A percentile compares a stretch with the other conserved stretches of the same genome.
These are phyloP conservation scores for Nasalis larvatus DNA, from an alignment of 2,113 vertebrate genomes.

Conservation along the genomic window DNA sequence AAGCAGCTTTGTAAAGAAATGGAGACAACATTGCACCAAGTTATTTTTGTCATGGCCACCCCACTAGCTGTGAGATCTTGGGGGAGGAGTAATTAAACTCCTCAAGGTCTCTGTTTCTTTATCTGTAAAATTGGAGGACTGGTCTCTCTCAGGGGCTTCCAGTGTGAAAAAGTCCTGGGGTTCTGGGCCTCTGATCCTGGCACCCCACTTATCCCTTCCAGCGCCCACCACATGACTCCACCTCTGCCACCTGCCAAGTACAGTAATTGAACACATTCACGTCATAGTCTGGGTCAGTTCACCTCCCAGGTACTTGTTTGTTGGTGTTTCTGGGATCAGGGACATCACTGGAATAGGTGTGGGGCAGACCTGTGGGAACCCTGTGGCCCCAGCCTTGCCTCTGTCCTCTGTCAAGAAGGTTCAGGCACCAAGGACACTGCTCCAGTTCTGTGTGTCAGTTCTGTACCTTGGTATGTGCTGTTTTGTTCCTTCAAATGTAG, in stretches of 20 bases:
- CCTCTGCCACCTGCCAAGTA: not conserved
- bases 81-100: not conserved
- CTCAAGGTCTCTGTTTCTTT: not conserved
- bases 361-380: accelerated
- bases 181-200: not conserved
- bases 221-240: not conserved
- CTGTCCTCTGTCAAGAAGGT: not conserved
- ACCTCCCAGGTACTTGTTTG: not conserved
- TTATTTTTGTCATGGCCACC: not conserved
- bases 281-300: not conserved
- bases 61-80: not conserved
- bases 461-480: not conserved
- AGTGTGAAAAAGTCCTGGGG: not conserved
- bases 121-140: not conserved
- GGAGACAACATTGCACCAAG: not conserved
- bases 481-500: not conserved
- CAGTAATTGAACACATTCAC: not conserved
- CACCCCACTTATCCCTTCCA: not conserved
- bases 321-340: not conserved
- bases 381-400: not conserved
- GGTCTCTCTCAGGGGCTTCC: not conserved
- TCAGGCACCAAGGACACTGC: too few relatives aligned
- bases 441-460: not conserved
- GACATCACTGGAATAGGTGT: too few relatives aligned
- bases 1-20: not conserved